Evolutionary conservation across 2,113 vertebrate genomes (phyloP).

Genomic region (Dendropsophus ebraccatus): DNA sequence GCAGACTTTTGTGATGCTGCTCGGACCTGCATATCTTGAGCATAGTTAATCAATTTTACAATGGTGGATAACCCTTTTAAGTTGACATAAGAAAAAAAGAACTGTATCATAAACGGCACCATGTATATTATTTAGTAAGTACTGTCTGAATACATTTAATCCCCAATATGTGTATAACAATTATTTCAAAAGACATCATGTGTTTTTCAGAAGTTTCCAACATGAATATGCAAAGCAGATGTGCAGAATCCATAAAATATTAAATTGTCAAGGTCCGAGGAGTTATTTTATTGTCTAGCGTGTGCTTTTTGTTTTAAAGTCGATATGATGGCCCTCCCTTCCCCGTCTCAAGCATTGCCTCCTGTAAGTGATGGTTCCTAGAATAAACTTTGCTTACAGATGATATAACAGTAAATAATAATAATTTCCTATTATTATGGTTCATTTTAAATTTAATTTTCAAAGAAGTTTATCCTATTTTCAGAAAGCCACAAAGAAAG

Average conservation of each 20-base stretch:
- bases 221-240: conserved; percentile 8
- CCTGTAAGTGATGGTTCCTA: neutral
- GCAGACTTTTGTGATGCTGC: too few species aligned
- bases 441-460: conserved; percentile 19
- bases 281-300: too few species aligned
- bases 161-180: neutral
- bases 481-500: neutral
- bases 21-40: too few species aligned
- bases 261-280: neutral
- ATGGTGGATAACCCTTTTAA: too few species aligned
- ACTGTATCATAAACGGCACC: too few species aligned
- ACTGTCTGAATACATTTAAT: too few species aligned
- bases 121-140: too few species aligned
- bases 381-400: neutral
- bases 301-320: neutral
- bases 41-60: too few species aligned
- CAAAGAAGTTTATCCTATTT: neutral
- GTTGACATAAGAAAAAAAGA: too few species aligned
- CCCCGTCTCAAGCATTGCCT: neutral
- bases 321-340: neutral
- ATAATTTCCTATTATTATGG: conserved; percentile 37
- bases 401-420: conserved; percentile 13
- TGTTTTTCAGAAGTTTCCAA: neutral
- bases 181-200: neutral
- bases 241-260: neutral